Base-by-base conservation (phyloP, 2,113 vertebrate genomes). In the Cephalopterus ornatus region DNA sequence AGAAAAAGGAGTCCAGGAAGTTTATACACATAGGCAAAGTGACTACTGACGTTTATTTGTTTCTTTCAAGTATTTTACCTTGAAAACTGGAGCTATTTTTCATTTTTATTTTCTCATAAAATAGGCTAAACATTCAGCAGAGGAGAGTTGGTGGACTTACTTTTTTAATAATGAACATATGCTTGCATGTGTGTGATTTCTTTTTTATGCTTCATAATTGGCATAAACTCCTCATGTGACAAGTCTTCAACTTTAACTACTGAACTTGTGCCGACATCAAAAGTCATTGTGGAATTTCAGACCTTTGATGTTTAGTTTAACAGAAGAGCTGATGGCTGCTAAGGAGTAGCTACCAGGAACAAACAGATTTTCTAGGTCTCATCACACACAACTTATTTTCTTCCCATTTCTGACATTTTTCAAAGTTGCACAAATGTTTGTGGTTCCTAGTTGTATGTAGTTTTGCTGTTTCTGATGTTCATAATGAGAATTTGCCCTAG, bases 251-350 rank as follows among this genome's bases (percentile, higher is more conserved):
- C 85, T 93, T 94, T 95, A 89, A 93, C 88, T 96, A 70, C 75
- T 52, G 77, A 91, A 89, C 89, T 92, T 94, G 75, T 83, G 78
- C 85, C 1, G 33, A 92, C 97, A 95, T 97, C 93, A 95, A 87
- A 97, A 95, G 92, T 96, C 81, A 71, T 85, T 82, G 66, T 96
- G 92, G 93, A 95, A 96, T 97, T 96, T 97, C 76, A 95, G 82
- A 95, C 85, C 93, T 96, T 97, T 97, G 95, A 95, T 96, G 95
- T 96, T 55, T 93, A 59, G 50, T 94, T 96, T 91, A 95, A 89
- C 47, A 76, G 88, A 90, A 78, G 73, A 96, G 65, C 66, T 96
- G 74, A 91, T 95, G 93, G 59, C 92, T 97, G 93, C 95, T 92
- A 41, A 96, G 85, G 49, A 94, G 85, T 79, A 94, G 75, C 91